phyloP scores from a whole-genome alignment of 2,888 invertebrate species.

The Smittia aterrima region DNA sequence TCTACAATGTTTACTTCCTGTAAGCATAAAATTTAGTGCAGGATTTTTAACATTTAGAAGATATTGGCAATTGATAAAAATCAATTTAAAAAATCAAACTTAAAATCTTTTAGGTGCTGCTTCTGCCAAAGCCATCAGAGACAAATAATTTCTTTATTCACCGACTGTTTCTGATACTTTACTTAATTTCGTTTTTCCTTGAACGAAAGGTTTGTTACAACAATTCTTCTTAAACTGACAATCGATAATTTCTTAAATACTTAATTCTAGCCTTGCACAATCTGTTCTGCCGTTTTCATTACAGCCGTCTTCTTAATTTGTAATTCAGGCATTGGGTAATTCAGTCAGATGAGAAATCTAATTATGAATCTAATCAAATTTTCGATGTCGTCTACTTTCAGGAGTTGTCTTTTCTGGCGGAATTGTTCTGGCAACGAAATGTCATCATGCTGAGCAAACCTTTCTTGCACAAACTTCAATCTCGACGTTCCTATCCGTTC shows the following conservation, averaged over 20 bases:
- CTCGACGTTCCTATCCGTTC: too few relatives aligned
- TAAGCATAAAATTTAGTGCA: too few relatives aligned
- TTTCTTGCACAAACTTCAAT: neutral
- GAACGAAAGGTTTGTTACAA: constrained; percentile 15
- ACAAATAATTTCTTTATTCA: constrained; percentile 25
- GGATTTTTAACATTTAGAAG: neutral
- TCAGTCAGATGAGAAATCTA: too few relatives aligned
- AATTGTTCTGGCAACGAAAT: constrained; percentile 9
- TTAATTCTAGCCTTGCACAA: constrained; percentile 11
- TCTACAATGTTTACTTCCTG: constrained; percentile 28
- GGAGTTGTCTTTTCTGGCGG: constrained; percentile 12
- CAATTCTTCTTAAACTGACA: neutral
- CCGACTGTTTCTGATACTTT: constrained; percentile 20
- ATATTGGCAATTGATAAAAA: neutral
- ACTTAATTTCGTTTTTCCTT: constrained; percentile 17
- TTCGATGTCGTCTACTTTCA: too few relatives aligned
- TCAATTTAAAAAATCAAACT: neutral
- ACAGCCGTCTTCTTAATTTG: constrained; percentile 24
- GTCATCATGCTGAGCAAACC: neutral
- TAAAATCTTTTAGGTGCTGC: constrained; percentile 21
- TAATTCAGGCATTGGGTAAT: constrained; percentile 1
- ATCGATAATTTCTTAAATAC: too few relatives aligned
- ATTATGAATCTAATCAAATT: too few relatives aligned
- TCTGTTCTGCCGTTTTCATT: constrained; percentile 6
- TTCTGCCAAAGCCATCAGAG: constrained; percentile 24